Conservation (phyloP, 2,797 vertebrate species). For the Sebastes aleutianus region DNA sequence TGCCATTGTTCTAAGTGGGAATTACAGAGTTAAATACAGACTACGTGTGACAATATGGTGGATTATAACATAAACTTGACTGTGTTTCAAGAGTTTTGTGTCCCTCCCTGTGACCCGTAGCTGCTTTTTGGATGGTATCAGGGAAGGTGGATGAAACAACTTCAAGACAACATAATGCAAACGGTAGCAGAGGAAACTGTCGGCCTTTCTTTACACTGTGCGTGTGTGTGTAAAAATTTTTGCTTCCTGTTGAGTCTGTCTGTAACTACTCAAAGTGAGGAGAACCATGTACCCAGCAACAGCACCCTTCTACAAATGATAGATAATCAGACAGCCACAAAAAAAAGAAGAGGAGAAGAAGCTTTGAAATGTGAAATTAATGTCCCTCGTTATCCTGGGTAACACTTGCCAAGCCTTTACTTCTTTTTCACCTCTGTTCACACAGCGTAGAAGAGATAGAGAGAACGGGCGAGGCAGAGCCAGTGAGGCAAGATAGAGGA, state of each 20-base stretch:
- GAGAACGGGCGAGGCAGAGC: constrained; percentile 1
- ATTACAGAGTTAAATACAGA: constrained; percentile 71
- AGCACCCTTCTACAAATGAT: constrained; percentile 40
- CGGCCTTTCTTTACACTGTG: constrained; percentile 39
- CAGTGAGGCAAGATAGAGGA: constrained; percentile 22
- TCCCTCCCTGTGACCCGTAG: constrained; percentile 60
- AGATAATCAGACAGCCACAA: constrained; percentile 56
- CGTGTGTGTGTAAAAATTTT: constrained; percentile 20
- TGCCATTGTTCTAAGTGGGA: constrained; percentile 77
- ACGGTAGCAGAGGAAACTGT: constrained; percentile 39
- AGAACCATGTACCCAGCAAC: constrained; percentile 42
- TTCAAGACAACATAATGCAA: constrained; percentile 28
- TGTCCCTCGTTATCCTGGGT: constrained; percentile 66
- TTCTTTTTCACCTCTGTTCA: constrained; percentile 58
- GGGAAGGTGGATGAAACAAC: constrained; percentile 24
- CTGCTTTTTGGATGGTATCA: constrained; percentile 43
- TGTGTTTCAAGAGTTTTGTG: constrained; percentile 63
- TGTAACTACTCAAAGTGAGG: constrained; percentile 39
- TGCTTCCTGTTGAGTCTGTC: constrained; percentile 46
- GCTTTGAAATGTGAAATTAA: constrained; percentile 73
- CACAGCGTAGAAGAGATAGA: constrained; percentile 45
- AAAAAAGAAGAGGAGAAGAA: constrained; percentile 16
- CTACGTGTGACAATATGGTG: constrained; percentile 72
- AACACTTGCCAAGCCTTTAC: constrained; percentile 52
- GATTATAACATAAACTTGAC: constrained; percentile 65